Evolutionary conservation across 1,140 invertebrate species (phyloP).

Genomic region (Heliconius melpomene): DNA sequence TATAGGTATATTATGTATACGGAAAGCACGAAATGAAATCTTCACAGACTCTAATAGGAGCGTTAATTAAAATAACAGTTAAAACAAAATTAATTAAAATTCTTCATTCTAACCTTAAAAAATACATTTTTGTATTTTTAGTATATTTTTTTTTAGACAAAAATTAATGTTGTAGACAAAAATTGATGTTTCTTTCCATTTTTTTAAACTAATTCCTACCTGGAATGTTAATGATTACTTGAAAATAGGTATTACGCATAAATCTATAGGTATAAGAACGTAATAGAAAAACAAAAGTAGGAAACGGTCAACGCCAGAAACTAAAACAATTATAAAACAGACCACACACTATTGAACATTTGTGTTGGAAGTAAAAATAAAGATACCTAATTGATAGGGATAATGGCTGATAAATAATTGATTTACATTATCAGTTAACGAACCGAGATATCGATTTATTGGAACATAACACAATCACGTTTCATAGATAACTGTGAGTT

Average conservation of each 20-base stretch:
- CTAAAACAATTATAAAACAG: neutral
- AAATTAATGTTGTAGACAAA: neutral
- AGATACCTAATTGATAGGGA: slow-evolving; percentile 39
- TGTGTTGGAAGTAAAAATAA: slow-evolving; percentile 26
- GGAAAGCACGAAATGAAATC: no score
- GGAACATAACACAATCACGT: slow-evolving; percentile 54
- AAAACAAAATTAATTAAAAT: neutral
- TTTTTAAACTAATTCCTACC: no score
- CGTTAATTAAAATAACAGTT: neutral
- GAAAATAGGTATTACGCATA: no score
- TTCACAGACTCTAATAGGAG: neutral
- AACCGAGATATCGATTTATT: slow-evolving; percentile 63
- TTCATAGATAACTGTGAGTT: slow-evolving; percentile 49
- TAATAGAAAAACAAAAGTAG: neutral
- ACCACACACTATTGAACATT: neutral
- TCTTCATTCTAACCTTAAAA: slow-evolving; percentile 14
- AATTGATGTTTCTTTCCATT: no score
- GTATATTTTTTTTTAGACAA: neutral
- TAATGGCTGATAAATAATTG: slow-evolving; percentile 49
- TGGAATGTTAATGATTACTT: no score
- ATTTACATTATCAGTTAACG: slow-evolving; percentile 57
- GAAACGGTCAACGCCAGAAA: neutral
- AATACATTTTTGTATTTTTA: neutral
- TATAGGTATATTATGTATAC: no score
- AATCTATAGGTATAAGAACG: neutral